Conservation (phyloP, 2,888 invertebrate species). For the Tetragonula carbonaria region DNA sequence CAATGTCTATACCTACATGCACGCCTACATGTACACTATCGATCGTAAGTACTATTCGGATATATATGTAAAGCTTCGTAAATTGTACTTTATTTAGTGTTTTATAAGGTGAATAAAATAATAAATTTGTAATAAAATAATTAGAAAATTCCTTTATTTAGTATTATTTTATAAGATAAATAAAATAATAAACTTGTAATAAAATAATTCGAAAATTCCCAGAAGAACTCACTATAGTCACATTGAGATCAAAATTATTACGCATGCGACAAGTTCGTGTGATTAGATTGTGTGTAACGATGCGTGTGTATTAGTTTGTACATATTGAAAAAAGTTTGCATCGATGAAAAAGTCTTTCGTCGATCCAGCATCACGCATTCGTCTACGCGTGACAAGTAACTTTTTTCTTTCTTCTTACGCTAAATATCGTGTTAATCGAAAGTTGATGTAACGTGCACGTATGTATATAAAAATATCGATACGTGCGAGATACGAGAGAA, state of each 20-base stretch:
- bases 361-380: not conserved
- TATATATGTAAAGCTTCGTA: not conserved
- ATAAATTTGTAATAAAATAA: too few relatives aligned
- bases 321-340: not conserved
- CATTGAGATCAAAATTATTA: not conserved
- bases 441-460: conserved; percentile 22
- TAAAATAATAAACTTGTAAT: too few relatives aligned
- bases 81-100: too few relatives aligned
- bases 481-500: conserved; percentile 20
- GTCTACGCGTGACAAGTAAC: not conserved
- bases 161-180: too few relatives aligned
- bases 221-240: too few relatives aligned
- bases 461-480: conserved; percentile 21
- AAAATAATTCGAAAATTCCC: too few relatives aligned
- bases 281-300: not conserved
- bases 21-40: not conserved
- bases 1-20: not conserved
- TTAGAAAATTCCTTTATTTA: too few relatives aligned
- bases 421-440: conserved; percentile 9
- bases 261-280: not conserved
- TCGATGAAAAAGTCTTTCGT: not conserved
- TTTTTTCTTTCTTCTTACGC: too few relatives aligned
- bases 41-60: not conserved
- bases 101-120: too few relatives aligned
- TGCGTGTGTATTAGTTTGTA: not conserved